Evolutionary conservation across 2,113 vertebrate species (phyloP).

Genomic region (Pteropus alecto): DNA sequence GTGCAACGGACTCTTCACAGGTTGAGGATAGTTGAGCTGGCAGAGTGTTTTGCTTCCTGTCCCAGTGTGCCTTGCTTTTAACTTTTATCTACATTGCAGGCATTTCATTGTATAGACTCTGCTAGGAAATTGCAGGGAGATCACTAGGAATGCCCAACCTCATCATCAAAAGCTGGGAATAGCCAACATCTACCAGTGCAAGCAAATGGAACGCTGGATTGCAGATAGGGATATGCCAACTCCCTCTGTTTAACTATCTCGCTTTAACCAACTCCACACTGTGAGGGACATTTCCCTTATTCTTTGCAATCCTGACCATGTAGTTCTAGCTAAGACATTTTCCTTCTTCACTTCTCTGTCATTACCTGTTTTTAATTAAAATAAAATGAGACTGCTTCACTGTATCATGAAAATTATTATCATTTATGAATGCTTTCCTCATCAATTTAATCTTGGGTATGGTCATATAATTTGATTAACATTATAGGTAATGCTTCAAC

Average conservation of each 20-base stretch:
- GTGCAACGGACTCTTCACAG: conserved; percentile 21
- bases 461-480: conserved; percentile 29
- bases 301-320: not conserved
- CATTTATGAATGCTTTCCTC: conserved; percentile 15
- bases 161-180: not conserved
- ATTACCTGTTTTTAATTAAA: conserved; percentile 57
- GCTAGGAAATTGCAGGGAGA: not conserved
- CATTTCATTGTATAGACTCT: conserved; percentile 21
- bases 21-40: not conserved
- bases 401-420: conserved; percentile 30
- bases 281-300: not conserved
- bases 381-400: conserved; percentile 31
- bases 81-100: not conserved
- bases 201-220: not conserved
- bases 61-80: not conserved
- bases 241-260: not conserved
- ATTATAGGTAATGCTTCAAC: not conserved
- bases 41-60: not conserved
- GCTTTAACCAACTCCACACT: not conserved
- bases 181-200: not conserved
- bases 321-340: not conserved
- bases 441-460: conserved; percentile 36
- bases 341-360: not conserved
- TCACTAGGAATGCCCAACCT: not conserved
- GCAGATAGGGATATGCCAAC: not conserved